Base-by-base conservation (phyloP, 1,140 invertebrate genomes). In the Tetramorium parvispinum region DNA sequence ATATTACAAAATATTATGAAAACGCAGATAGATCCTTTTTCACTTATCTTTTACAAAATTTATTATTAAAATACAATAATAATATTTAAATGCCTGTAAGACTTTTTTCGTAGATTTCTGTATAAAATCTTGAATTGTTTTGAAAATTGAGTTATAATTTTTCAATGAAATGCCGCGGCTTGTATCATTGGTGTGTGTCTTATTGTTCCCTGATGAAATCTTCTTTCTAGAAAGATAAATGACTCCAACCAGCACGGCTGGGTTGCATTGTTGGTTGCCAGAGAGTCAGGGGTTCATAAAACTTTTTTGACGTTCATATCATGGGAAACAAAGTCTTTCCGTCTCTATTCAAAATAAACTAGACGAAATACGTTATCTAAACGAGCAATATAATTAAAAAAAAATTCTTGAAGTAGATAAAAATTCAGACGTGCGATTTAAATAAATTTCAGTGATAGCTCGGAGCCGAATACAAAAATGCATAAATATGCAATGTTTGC, bases 211-310 rank as follows among this genome's bases (percentile, higher is more conserved):
- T 75, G 43, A 59, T 75, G 51, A 75, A 75, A 57, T 75, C 7
- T 75, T 75, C 21, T 13, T 49, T 75, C 7, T 1, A 18, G 32
- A 40, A 59, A 59, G 53, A 57, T 75, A 75, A 75, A 75, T 75
- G n/a, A 7, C 43, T 24, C 11, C 13, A 43, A 13, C 18, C 32
- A 43, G 11, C n/a, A n/a, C 21, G 10, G 27, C 51, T 57, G 27
- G 3, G 32, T 37, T 24, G 71, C 18, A 43, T 57, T 40, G 53
- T 32, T 10, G 37, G 71, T 75, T 75, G 53, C 53, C 53, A 32
- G 37, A 2, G 3, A 71, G 21, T 37, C n/a, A 59, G 53, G 32
- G 53, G 37, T 43, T 21, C 40, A 49, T 68, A 27, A 57, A 24
- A 43, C 21, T 55, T 55, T 55, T 73, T 21, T 73, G 5, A 73